A percentile compares a stretch with the other conserved stretches of the same genome.
Conservation (phyloP, 2,888 invertebrate species). For the Hydrotaea cyrtoneurina region DNA sequence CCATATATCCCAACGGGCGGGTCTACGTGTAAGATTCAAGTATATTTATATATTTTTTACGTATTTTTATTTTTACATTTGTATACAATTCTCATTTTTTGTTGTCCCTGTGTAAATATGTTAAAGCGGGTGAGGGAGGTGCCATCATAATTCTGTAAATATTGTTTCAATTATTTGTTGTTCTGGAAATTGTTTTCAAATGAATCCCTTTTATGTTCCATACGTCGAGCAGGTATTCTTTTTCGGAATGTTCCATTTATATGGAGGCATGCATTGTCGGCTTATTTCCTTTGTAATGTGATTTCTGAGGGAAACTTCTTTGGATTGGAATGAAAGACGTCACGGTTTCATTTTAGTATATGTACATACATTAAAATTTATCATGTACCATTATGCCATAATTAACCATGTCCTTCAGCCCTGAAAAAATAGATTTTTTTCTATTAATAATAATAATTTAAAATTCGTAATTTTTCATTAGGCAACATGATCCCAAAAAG, state of each 20-base stretch:
- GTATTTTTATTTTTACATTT: background rate
- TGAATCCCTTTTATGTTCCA: background rate
- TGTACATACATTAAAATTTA: background rate
- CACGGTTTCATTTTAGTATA: background rate
- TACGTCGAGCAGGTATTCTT: background rate
- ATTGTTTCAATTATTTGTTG: background rate
- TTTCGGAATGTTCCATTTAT: background rate
- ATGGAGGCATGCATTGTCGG: background rate
- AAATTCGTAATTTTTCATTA: no score
- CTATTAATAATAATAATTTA: no score
- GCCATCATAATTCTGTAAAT: conserved; percentile 2
- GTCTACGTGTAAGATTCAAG: conserved; percentile 48
- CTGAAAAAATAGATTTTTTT: no score
- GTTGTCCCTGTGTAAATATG: background rate
- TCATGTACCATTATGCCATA: background rate
- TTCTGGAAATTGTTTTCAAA: background rate
- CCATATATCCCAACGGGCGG: background rate
- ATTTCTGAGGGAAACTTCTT: background rate
- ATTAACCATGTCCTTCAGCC: no score
- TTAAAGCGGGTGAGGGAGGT: background rate
- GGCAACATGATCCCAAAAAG: no score
- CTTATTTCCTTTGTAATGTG: background rate
- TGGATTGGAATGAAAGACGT: background rate
- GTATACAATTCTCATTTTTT: background rate
- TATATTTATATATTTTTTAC: conserved; percentile 4